Conservation (phyloP, 2,888 invertebrate species). For the Drosophila phalerata region DNA sequence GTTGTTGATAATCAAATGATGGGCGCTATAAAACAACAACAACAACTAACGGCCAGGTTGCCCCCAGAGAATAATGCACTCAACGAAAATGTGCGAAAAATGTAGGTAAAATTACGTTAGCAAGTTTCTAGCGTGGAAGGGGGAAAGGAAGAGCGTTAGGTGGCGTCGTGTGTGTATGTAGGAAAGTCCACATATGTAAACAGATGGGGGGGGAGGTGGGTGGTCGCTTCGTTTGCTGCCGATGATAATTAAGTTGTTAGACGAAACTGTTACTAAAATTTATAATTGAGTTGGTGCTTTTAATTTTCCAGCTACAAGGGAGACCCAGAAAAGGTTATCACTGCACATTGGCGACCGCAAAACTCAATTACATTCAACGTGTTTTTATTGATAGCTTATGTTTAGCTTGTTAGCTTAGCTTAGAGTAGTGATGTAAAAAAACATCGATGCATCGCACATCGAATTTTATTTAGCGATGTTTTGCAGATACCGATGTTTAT, state of each 20-base stretch:
- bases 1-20: slow-evolving; percentile 64
- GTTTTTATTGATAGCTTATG: slow-evolving; percentile 52
- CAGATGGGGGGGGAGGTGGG: background rate
- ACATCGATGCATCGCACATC: too few species aligned
- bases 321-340: slow-evolving; percentile 46
- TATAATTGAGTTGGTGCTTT: slow-evolving; percentile 65
- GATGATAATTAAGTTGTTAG: slow-evolving; percentile 71
- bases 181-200: background rate
- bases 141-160: background rate
- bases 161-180: background rate
- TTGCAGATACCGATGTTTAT: too few species aligned
- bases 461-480: too few species aligned
- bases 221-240: slow-evolving; percentile 10
- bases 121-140: slow-evolving; percentile 35
- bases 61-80: slow-evolving; percentile 29
- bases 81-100: slow-evolving; percentile 34
- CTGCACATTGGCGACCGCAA: slow-evolving; percentile 30
- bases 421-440: too few species aligned
- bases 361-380: slow-evolving; percentile 53
- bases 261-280: slow-evolving; percentile 55
- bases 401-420: background rate
- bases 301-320: background rate
- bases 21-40: slow-evolving; percentile 36
- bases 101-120: slow-evolving; percentile 34
- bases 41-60: slow-evolving; percentile 31